A percentile compares a stretch with the other conserved stretches of the same genome.
These are phyloP conservation scores for Haemorhous mexicanus DNA, from an alignment of 2,113 vertebrate genomes.

Conservation along the genomic window DNA sequence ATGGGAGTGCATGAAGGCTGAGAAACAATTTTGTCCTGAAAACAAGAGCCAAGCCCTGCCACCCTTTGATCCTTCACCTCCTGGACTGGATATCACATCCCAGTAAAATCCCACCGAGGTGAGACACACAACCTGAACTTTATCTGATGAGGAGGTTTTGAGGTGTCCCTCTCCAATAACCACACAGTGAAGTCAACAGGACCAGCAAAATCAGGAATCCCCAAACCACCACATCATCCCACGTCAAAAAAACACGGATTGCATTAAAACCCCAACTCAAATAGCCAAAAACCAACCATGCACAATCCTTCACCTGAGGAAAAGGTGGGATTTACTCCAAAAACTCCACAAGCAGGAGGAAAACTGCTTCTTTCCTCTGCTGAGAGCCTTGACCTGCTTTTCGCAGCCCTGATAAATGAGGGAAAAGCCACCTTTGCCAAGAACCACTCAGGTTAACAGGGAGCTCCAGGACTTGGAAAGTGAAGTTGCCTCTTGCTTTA, in stretches of 20 bases:
- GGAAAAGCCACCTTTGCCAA: neutral
- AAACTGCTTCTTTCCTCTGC: neutral
- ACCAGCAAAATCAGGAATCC: neutral
- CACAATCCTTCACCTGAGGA: neutral
- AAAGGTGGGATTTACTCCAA: neutral
- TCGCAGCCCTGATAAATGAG: constrained; percentile 39
- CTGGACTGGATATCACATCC: rapidly evolving
- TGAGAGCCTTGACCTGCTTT: neutral
- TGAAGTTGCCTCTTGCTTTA: neutral
- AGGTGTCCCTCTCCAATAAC: neutral
- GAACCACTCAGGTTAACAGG: constrained; percentile 13
- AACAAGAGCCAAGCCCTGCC: neutral
- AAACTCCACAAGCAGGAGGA: rapidly evolving
- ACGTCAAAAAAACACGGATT: rapidly evolving
- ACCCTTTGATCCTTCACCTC: neutral
- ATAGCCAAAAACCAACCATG: neutral
- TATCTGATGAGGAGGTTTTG: neutral
- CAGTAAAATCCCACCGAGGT: rapidly evolving
- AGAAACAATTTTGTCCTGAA: neutral
- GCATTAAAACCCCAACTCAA: neutral
- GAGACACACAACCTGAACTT: neutral
- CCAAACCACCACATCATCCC: neutral
- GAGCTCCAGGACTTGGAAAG: neutral
- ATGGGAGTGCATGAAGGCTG: rapidly evolving
- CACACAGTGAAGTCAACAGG: neutral